Evolutionary conservation across 2,797 vertebrate genomes (phyloP), one percentile per base, ranked within the genome.

Genomic region (Phrynocephalus vlangalii): DNA sequence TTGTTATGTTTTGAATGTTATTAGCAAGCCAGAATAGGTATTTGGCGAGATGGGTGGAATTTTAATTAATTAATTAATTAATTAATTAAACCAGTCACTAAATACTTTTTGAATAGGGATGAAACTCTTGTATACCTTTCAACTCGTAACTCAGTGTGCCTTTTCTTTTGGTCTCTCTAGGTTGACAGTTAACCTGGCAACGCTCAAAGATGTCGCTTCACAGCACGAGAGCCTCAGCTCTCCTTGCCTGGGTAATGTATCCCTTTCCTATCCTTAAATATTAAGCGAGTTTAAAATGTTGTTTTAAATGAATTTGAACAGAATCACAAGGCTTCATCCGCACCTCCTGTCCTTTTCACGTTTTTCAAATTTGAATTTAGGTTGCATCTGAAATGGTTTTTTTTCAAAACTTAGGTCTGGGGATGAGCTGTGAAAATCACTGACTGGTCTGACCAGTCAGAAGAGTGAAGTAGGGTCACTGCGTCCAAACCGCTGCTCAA

Each of bases 221-320:
- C 48, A 28, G 85, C 0, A 70, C 87, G 24, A 96, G 95, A 87
- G 96, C 93, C 0, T 87, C 94, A 1, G 96, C 97, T 11, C 96
- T 98, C 33, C 96, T 98, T 2, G 92, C 94, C n/a, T 98, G 97
- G 97, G 97, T 98, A 93, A 92, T 91, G 93, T 94, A 33, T 73
- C n/a, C 10, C 72, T 1, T 26, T 68, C 70, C 83, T 86, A 28
- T 38, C 38, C 38, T 4, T n/a, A n/a, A 38, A 38, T 4, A 38
- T 38, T 52, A 50, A 52, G 44, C 76, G 2, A 9, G 38, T 26
- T 73, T 15, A 38, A 73, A 73, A 15, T 38, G 33, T 52, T 52
- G 50, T 52, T 52, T 52, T 52, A 52, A 52, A 52, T 52, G 50
- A 77, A 77, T 48, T 50, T 50, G 50, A 26, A 50, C 22, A 4